Evolutionary conservation across 37 sponge, comb jelly and placozoan genomes (phyloP).

Genomic region (Tethya wilhelma): DNA sequence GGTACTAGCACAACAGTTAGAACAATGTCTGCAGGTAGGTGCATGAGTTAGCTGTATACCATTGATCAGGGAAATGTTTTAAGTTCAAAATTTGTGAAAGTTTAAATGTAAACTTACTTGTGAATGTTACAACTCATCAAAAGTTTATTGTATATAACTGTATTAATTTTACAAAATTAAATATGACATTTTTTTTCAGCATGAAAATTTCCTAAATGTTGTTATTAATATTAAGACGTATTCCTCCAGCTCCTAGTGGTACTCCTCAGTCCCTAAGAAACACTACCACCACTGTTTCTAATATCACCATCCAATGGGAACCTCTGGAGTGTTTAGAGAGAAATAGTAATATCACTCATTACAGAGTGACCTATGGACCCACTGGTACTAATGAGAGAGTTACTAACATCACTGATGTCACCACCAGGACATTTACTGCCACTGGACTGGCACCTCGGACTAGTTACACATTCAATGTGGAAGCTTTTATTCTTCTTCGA

Average conservation of each 20-base stretch:
- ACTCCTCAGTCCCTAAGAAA: constrained; percentile 1
- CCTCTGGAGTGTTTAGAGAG: constrained; percentile 1
- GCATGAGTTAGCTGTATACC: too few species aligned
- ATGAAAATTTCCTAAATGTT: too few species aligned
- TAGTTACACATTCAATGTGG: not conserved
- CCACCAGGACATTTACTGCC: not conserved
- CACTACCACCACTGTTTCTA: not conserved
- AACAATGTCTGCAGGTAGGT: not conserved
- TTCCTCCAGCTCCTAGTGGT: constrained; percentile 22
- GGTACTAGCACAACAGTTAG: not conserved
- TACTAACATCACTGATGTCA: not conserved
- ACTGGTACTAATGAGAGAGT: not conserved
- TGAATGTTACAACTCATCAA: too few species aligned
- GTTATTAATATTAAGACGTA: too few species aligned
- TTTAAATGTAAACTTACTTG: not conserved
- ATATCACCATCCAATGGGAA: constrained; percentile 21
- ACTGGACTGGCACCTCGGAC: constrained; percentile 24
- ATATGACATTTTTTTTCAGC: too few species aligned
- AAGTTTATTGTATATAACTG: too few species aligned
- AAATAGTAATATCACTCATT: constrained; percentile 30
- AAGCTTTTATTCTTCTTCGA: not conserved
- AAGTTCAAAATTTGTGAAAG: not conserved
- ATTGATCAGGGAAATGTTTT: not conserved
- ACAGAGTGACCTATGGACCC: not conserved
- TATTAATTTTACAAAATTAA: too few species aligned